A percentile compares a stretch with the other conserved stretches of the same genome.
phyloP scores from a whole-genome alignment of 2,888 invertebrate genomes.

The Subacronicta megacephala region DNA sequence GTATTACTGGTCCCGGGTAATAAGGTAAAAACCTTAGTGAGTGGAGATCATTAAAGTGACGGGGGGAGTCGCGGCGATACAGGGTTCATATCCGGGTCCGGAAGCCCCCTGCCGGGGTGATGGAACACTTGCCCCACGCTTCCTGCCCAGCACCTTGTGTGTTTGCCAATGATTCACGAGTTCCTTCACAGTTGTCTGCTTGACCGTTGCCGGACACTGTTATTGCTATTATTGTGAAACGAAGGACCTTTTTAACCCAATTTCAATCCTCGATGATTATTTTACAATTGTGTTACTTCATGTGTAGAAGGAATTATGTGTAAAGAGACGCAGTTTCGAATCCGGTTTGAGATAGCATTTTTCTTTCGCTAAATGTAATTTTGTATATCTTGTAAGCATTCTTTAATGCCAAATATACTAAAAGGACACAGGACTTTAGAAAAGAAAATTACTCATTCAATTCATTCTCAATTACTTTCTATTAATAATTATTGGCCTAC shows the following conservation, averaged over 20 bases:
- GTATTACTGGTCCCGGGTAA: slow-evolving; percentile 19
- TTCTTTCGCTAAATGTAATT: no score
- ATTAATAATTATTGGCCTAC: no score
- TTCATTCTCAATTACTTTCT: no score
- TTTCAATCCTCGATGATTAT: no score
- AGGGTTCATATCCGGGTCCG: slow-evolving; percentile 72
- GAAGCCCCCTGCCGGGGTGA: slow-evolving; percentile 68
- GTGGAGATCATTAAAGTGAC: slow-evolving; percentile 59
- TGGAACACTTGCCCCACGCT: slow-evolving; percentile 66
- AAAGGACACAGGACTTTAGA: no score
- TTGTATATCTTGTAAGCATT: no score
- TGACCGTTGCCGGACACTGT: slow-evolving; percentile 18
- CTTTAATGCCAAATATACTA: no score
- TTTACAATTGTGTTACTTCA: no score
- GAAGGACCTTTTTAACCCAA: not conserved
- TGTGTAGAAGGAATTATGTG: no score
- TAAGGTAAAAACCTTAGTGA: slow-evolving; percentile 55
- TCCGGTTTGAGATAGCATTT: no score
- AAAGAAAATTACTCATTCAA: no score
- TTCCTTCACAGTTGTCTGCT: slow-evolving; percentile 59
- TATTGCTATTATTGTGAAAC: slow-evolving; percentile 14
- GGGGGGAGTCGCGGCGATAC: slow-evolving; percentile 69
- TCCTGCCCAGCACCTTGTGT: slow-evolving; percentile 62
- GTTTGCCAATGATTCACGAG: slow-evolving; percentile 71
- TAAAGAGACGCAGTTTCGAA: no score